Percentiles rank a stretch among this genome's conserved stretches.
Evolutionary conservation across 1,140 invertebrate species (phyloP).

Genomic region (Heliothis virescens): DNA sequence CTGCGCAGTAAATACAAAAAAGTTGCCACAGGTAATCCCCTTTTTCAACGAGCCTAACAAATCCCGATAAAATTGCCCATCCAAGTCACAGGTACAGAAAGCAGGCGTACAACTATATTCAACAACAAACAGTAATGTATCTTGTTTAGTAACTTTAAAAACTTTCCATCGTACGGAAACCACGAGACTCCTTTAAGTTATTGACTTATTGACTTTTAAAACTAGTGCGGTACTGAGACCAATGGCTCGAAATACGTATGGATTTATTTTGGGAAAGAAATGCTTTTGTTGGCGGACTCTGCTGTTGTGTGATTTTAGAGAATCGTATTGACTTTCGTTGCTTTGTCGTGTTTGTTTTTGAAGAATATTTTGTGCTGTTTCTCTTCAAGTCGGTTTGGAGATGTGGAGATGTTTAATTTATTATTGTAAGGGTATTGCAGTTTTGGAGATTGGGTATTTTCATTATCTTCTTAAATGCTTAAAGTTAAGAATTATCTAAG

Average conservation of each 20-base stretch:
- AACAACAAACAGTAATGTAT: conserved; percentile 42
- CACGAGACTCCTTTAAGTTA: conserved; percentile 35
- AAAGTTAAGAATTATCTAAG: no score
- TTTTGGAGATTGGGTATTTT: no score
- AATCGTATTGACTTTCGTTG: neutral
- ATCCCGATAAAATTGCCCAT: conserved; percentile 16
- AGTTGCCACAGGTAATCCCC: no score
- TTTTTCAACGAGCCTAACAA: neutral
- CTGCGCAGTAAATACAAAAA: no score
- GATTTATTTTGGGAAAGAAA: conserved; percentile 24
- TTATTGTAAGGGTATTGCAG: no score
- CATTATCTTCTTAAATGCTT: no score
- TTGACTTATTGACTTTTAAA: conserved; percentile 50
- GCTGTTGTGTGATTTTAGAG: neutral
- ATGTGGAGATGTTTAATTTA: no score
- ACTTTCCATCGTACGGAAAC: conserved; percentile 36
- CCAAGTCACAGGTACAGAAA: conserved; percentile 5
- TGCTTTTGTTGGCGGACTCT: neutral
- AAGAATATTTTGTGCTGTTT: neutral
- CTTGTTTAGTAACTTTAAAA: conserved; percentile 46
- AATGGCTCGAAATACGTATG: conserved; percentile 3
- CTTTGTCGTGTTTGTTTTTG: neutral
- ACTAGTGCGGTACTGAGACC: conserved; percentile 23
- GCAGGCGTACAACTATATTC: conserved; percentile 6
- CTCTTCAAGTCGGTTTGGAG: no score